phyloP scores from a whole-genome alignment of 2,888 invertebrate species.

The Ennomos fuscantarius region DNA sequence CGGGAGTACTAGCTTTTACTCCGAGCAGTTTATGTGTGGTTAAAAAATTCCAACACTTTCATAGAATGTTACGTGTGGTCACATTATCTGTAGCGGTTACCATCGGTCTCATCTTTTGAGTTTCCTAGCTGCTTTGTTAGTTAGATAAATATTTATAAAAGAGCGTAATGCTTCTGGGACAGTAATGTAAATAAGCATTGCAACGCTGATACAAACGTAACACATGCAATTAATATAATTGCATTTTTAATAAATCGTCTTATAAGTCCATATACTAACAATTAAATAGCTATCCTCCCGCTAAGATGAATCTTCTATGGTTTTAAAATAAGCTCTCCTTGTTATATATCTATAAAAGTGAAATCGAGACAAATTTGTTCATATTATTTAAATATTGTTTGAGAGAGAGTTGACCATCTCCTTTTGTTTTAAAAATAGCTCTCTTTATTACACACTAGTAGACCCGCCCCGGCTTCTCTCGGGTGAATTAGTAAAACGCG shows the following conservation, averaged over 20 bases:
- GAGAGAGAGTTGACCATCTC: no score
- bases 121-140: not conserved
- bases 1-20: slow-evolving; percentile 80
- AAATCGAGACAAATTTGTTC: slow-evolving; percentile 3
- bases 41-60: slow-evolving; percentile 62
- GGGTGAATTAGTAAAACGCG: no score
- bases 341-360: slow-evolving; percentile 6
- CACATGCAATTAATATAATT: slow-evolving; percentile 6
- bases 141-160: slow-evolving; percentile 16
- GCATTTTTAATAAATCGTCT: slow-evolving; percentile 5
- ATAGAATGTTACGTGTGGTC: slow-evolving; percentile 55
- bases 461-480: no score
- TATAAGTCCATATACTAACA: no score
- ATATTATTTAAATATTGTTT: no score
- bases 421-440: no score
- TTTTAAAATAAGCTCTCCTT: slow-evolving; percentile 12
- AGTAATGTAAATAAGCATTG: slow-evolving; percentile 28
- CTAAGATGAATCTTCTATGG: slow-evolving; percentile 12
- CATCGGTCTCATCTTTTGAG: slow-evolving; percentile 15
- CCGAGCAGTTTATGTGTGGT: slow-evolving; percentile 69
- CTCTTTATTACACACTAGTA: no score
- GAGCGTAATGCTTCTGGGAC: slow-evolving; percentile 20
- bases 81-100: slow-evolving; percentile 42
- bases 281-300: slow-evolving; percentile 4
- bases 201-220: slow-evolving; percentile 10